Percentiles rank a stretch among this genome's conserved stretches.
These are phyloP conservation scores for Cottus gobio DNA, from an alignment of 2,113 vertebrate species.

Conservation along the genomic window DNA sequence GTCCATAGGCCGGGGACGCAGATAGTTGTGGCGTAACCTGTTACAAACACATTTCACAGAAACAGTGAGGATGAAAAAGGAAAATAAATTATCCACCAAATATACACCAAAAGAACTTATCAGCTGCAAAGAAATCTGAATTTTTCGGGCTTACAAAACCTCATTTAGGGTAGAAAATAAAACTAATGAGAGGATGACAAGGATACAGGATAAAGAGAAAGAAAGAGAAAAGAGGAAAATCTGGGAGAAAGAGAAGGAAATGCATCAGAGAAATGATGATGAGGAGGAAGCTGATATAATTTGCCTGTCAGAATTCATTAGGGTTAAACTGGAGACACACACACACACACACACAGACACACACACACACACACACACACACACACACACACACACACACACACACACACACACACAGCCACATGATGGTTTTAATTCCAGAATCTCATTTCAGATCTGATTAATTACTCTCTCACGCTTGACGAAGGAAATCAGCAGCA, in stretches of 20 bases:
- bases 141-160: background rate
- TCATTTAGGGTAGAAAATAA: background rate
- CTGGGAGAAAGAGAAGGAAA: slow-evolving; percentile 12
- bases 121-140: background rate
- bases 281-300: slow-evolving; percentile 72
- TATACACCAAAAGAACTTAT: background rate
- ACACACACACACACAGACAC: slow-evolving; percentile 38
- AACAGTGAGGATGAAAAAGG: background rate
- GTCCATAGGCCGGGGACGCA: no score
- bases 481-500: slow-evolving; percentile 75
- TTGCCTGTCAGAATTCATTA: slow-evolving; percentile 77
- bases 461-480: slow-evolving; percentile 80
- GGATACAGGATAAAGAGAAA: background rate
- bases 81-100: background rate
- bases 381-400: slow-evolving; percentile 36
- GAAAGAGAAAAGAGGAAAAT: background rate
- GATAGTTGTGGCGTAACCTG: no score
- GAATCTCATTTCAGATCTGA: slow-evolving; percentile 81
- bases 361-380: slow-evolving; percentile 31
- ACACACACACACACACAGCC: slow-evolving; percentile 28
- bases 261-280: slow-evolving; percentile 46
- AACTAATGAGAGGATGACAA: background rate
- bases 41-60: background rate
- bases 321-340: slow-evolving; percentile 40
- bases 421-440: slow-evolving; percentile 67